Conservation (phyloP, 1,140 invertebrate genomes). For the Cylas formicarius region DNA sequence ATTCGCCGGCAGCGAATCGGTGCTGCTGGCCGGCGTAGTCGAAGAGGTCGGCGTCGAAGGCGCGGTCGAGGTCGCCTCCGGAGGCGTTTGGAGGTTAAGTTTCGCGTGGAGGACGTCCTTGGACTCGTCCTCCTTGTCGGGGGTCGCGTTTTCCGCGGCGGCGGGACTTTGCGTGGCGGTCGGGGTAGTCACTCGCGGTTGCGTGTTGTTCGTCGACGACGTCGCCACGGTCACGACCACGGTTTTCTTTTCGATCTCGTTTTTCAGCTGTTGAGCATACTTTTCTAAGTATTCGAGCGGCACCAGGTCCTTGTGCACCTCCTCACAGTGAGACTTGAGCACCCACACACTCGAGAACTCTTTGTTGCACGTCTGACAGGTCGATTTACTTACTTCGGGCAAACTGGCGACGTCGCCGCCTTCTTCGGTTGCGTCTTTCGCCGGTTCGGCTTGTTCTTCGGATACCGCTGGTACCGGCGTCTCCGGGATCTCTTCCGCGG, state of each 20-base stretch:
- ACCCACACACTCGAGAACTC: slow-evolving; percentile 94
- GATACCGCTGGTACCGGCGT: slow-evolving; percentile 47
- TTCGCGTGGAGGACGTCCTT: slow-evolving; percentile 44
- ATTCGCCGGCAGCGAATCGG: slow-evolving; percentile 50
- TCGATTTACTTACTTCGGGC: slow-evolving; percentile 67
- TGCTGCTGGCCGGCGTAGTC: slow-evolving; percentile 58
- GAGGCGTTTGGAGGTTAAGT: slow-evolving; percentile 44
- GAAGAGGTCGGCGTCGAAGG: slow-evolving; percentile 53
- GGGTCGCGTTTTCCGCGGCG: slow-evolving; percentile 39
- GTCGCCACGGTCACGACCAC: slow-evolving; percentile 60
- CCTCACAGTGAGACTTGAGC: slow-evolving; percentile 90
- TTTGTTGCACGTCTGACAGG: slow-evolving; percentile 86
- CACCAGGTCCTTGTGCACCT: slow-evolving; percentile 86
- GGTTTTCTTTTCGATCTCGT: slow-evolving; percentile 75
- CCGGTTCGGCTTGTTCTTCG: slow-evolving; percentile 43
- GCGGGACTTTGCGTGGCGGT: slow-evolving; percentile 24
- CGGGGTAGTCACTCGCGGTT: slow-evolving; percentile 52
- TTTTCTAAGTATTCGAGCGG: slow-evolving; percentile 83
- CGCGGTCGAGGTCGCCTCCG: slow-evolving; percentile 51
- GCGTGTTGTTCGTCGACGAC: slow-evolving; percentile 48
- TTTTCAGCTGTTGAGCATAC: slow-evolving; percentile 84
- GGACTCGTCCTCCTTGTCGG: slow-evolving; percentile 51
- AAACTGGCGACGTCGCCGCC: slow-evolving; percentile 49
- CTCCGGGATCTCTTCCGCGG: slow-evolving; percentile 41
- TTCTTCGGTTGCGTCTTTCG: slow-evolving; percentile 44